phyloP scores from a whole-genome alignment of 2,797 vertebrate species.

The Sebastes matsubarae region DNA sequence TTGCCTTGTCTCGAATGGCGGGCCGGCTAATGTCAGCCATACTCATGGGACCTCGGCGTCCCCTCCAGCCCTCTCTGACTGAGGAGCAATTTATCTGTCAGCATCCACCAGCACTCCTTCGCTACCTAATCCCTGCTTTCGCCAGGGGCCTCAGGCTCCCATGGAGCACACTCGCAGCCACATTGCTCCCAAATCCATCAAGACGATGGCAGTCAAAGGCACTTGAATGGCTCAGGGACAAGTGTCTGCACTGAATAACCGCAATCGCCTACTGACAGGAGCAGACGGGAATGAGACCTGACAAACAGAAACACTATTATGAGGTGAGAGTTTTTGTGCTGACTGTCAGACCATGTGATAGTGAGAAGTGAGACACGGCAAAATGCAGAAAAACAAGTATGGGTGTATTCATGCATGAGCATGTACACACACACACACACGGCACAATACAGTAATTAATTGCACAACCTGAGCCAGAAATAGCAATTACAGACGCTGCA shows the following conservation, averaged over 20 bases:
- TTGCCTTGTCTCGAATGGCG: constrained; percentile 75
- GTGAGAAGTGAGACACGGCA: constrained; percentile 35
- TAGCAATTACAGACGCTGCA: constrained; percentile 35
- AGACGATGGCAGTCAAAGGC: constrained; percentile 54
- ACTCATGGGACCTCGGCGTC: constrained; percentile 70
- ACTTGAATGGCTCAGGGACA: constrained; percentile 66
- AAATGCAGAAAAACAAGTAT: constrained; percentile 59
- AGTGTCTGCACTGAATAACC: constrained; percentile 64
- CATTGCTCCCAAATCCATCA: constrained; percentile 65
- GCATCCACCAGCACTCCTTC: constrained; percentile 71
- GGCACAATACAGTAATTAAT: constrained; percentile 34
- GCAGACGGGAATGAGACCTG: constrained; percentile 40
- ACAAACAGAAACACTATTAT: constrained; percentile 11
- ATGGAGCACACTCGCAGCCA: constrained; percentile 61
- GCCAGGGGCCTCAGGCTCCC: constrained; percentile 66
- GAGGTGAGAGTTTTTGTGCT: constrained; percentile 28
- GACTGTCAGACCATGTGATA: constrained; percentile 34
- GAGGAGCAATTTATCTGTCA: constrained; percentile 86
- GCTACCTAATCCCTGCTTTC: constrained; percentile 75
- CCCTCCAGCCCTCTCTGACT: constrained; percentile 73
- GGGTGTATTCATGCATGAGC: constrained; percentile 57
- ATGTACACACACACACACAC: constrained; percentile 3
- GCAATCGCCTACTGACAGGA: constrained; percentile 60
- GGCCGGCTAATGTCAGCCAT: constrained; percentile 70
- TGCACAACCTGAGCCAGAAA: constrained; percentile 51